Conservation (phyloP, 1,140 invertebrate genomes). For the Gryllus bimaculatus region DNA sequence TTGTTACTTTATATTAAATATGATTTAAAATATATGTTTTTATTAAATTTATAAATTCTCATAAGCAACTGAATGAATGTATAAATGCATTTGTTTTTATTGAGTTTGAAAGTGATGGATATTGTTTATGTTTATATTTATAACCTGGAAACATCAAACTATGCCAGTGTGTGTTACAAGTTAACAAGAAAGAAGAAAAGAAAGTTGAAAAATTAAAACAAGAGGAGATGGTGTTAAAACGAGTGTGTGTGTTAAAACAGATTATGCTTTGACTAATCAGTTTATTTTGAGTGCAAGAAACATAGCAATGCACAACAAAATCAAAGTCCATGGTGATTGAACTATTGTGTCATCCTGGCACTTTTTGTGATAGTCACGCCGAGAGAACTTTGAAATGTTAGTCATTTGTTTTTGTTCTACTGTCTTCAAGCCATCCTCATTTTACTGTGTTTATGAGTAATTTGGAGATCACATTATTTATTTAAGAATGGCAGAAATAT, state of each 20-base stretch:
- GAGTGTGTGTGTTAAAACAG: neutral
- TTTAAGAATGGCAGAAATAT: neutral
- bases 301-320: neutral
- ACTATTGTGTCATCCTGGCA: neutral
- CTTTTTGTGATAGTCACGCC: neutral
- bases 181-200: conserved; percentile 3
- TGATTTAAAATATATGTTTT: conserved; percentile 14
- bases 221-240: neutral
- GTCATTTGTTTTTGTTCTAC: neutral
- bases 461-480: neutral
- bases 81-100: neutral
- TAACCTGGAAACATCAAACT: conserved; percentile 7
- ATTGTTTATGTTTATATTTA: conserved; percentile 17
- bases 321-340: neutral
- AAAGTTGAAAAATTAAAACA: neutral
- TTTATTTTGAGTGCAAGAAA: neutral
- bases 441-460: neutral
- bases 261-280: neutral
- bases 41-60: conserved; percentile 10
- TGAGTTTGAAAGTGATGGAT: conserved; percentile 12
- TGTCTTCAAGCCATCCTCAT: neutral
- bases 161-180: neutral
- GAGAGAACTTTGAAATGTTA: neutral
- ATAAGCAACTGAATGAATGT: conserved; percentile 12
- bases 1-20: conserved; percentile 15